Base-by-base conservation (phyloP, 30 jellyfish, hydroid and myxozoan genomes). In the Pelagia noctiluca region DNA sequence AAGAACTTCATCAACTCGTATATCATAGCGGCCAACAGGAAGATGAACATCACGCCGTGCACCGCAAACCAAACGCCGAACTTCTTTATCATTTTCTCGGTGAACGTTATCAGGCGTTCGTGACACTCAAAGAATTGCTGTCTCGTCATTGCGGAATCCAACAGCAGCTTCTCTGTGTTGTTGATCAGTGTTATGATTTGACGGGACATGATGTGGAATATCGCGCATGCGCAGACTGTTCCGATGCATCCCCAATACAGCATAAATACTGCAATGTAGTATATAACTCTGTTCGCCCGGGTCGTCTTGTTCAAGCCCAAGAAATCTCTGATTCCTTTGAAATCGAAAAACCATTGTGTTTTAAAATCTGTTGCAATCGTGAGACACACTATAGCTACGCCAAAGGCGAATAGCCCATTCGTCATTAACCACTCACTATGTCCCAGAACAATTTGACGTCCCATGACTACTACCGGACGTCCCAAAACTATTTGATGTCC, bases 171-270 rank as follows among this genome's bases (percentile, higher is more conserved):
- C 61, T 80, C 84, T 50, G 82, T 80, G n/a, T 47, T 3, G 75
- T 34, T 28, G 34, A 80, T 50, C 0, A 57, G 71, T 2, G 83
- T 1, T n/a, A 16, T 66, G 24, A 80, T 80, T 33, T 71, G 63
- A 24, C 34, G 64, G 50, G 90, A 66, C 90, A 80, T 80, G 12
- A 71, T 80, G 46, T 80, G 90, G 26, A 80, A 80, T 22, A 80
- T 69, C 35, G 84, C 46, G 72, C 90, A 80, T 13, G 90, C 90
- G 23, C 90, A 80, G 42, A 80, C 71, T n/a, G 90, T 80, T 4
- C 84, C 90, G 11, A 80, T 72, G 33, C 30, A 80, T 28, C 90
- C 90, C 90, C 90, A 80, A 67, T 64, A 80, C 29, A 66, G 57
- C 90, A 68, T 53, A 16, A 13, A 37, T 0, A 80, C 31, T 63